Evolutionary conservation across 2,888 invertebrate species (phyloP), one percentile per base, ranked within the genome.

Genomic region (Leptinotarsa juncta): DNA sequence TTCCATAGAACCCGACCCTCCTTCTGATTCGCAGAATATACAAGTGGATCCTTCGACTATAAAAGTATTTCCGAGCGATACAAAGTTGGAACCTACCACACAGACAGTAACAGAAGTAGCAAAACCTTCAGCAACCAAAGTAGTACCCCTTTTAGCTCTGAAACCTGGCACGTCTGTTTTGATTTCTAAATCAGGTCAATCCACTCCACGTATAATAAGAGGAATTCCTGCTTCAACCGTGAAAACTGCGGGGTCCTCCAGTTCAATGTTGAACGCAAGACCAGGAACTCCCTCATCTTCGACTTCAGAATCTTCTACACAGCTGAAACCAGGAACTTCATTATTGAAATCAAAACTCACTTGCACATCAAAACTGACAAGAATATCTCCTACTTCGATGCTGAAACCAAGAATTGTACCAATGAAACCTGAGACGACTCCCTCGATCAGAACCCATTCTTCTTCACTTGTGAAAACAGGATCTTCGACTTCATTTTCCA

Each of bases 151-250:
- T 14, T 23, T 20, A 20, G 18, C 23, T 57, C 14, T 57, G 2
- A 57, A 57, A 57, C 57, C 57, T 23, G 57, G 57, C 57, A 57
- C 57, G 4, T 57, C 57, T 23, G 14, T 57, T 15, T 14, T 57
- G 20, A 20, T 57, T 23, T 23, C 23, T 14, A 57, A 57, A 57
- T 15, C 57, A 23, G 57, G 23, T 0, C 23, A 57, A 15, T 57
- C 57, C 23, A 23, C 20, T 57, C 57, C 57, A 23, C 57, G 57
- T 20, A 20, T 57, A 23, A 23, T 57, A 53, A 53, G 18, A 53
- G 18, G 18, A 12, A 10, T 18, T 53, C 18, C 53, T 53, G 18
- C 57, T 57, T 57, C 57, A 4, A 20, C 57, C 10, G 20, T 23
- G 14, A 57, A 23, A 57, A 15, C 23, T n/a, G 3, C 53, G 7